Evolutionary conservation across 2,888 invertebrate genomes (phyloP), one percentile per base, ranked within the genome.

Genomic region (Plebejus anna): DNA sequence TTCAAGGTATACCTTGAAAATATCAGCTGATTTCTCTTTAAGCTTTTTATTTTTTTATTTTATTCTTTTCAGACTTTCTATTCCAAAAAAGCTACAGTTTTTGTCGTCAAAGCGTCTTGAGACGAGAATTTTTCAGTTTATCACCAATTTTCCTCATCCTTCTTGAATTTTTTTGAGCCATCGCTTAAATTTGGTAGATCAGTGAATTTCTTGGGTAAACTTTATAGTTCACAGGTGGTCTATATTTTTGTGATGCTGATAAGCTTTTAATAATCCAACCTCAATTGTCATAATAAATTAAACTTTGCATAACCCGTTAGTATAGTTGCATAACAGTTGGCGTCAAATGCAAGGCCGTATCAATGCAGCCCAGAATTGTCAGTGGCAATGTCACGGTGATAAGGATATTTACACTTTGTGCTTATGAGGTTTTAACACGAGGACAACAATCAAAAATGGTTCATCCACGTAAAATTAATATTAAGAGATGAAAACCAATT

Each of bases 291-390:
- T 55, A 73, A 73, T 73, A 73, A 73, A 73, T 73, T 51, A 32
- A 73, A 75, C 55, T 22, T 57, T 70, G 73, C 66, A 55, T 51
- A 78, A 77, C 75, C 61, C 66, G 66, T 75, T 75, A 78, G 75
- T 75, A 76, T 76, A 79, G 76, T 80, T 77, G 77, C 78, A 80
- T 77, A 77, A 79, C 75, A 78, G 76, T 47, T 77, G 79, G 79
- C 77, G 78, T 79, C 78, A 79, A 77, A 76, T 55, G 79, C 87
- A 84, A 89, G 89, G 89, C 79, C 82, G 80, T 83, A 83, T 86
- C 82, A 87, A 89, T 89, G 83, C 83, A 86, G 84, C 85, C 84
- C 84, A 84, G 85, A 77, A 78, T 84, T 84, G 86, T 82, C 82
- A 81, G 82, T 81, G 81, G 77, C 82, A 82, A 79, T 81, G 81